These are phyloP conservation scores for Rhea americana DNA, from an alignment of 2,113 vertebrate genomes.

Conservation along the genomic window DNA sequence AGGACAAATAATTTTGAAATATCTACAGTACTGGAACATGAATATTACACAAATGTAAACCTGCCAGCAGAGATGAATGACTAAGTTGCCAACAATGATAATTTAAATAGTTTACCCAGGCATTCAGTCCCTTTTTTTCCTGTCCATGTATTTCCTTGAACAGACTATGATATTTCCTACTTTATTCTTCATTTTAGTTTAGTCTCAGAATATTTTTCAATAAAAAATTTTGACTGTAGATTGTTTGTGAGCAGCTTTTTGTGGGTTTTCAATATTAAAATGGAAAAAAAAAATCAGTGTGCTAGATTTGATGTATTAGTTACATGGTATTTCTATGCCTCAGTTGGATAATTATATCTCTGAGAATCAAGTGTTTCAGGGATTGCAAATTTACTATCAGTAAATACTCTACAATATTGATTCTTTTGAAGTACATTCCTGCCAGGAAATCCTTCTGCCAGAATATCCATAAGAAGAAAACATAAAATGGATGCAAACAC, in stretches of 20 bases:
- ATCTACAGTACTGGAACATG: background rate
- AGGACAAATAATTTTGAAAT: background rate
- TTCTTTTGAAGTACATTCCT: background rate
- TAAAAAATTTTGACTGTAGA: background rate
- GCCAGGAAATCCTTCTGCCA: background rate
- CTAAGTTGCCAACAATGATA: background rate
- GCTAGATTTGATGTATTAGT: background rate
- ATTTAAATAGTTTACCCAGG: background rate
- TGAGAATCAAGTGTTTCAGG: background rate
- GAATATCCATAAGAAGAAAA: background rate
- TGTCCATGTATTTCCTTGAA: background rate
- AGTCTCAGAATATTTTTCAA: background rate
- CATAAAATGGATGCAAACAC: background rate
- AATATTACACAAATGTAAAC: background rate
- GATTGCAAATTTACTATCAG: background rate
- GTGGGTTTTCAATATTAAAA: background rate
- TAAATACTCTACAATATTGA: slow-evolving; percentile 1
- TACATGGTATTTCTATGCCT: background rate
- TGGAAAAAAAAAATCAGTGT: background rate
- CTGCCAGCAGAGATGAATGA: background rate
- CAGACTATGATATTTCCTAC: background rate
- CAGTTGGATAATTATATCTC: background rate
- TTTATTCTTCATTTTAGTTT: background rate
- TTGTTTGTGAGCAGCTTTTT: background rate
- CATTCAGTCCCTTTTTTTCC: background rate